Conservation (phyloP, 1,140 invertebrate genomes). For the Chelonus insularis region DNA sequence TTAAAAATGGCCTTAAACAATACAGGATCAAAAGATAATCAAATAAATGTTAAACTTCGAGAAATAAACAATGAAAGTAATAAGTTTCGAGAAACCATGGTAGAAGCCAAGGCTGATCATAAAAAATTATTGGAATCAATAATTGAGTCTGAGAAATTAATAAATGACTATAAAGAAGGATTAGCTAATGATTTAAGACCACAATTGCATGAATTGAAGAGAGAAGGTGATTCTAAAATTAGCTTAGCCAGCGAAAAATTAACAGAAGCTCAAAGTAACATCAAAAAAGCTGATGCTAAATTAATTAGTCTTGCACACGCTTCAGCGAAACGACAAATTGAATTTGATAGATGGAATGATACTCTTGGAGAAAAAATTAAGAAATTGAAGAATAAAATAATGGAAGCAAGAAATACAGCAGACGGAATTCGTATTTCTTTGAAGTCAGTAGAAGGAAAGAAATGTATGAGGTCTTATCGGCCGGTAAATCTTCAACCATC, state of each 20-base stretch:
- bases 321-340: slow-evolving; percentile 60
- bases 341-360: slow-evolving; percentile 66
- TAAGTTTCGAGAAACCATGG: slow-evolving; percentile 41
- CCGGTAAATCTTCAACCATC: slow-evolving; percentile 66
- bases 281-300: slow-evolving; percentile 60
- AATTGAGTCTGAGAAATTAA: slow-evolving; percentile 54
- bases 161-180: slow-evolving; percentile 50
- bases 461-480: slow-evolving; percentile 77
- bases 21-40: slow-evolving; percentile 62
- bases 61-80: slow-evolving; percentile 50
- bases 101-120: slow-evolving; percentile 34
- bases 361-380: slow-evolving; percentile 66
- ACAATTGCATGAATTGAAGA: slow-evolving; percentile 61
- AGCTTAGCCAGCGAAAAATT: slow-evolving; percentile 57
- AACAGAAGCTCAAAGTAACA: slow-evolving; percentile 64
- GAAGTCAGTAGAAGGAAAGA: slow-evolving; percentile 62
- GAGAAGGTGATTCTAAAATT: slow-evolving; percentile 64
- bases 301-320: slow-evolving; percentile 61
- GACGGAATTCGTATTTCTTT: slow-evolving; percentile 81
- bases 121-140: slow-evolving; percentile 41
- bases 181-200: slow-evolving; percentile 53
- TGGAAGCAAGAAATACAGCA: slow-evolving; percentile 77
- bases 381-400: slow-evolving; percentile 73
- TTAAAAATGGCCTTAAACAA: slow-evolving; percentile 60
- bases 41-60: slow-evolving; percentile 58